phyloP scores from a whole-genome alignment of 2,113 vertebrate genomes.

The Neopipo cinnamomea region DNA sequence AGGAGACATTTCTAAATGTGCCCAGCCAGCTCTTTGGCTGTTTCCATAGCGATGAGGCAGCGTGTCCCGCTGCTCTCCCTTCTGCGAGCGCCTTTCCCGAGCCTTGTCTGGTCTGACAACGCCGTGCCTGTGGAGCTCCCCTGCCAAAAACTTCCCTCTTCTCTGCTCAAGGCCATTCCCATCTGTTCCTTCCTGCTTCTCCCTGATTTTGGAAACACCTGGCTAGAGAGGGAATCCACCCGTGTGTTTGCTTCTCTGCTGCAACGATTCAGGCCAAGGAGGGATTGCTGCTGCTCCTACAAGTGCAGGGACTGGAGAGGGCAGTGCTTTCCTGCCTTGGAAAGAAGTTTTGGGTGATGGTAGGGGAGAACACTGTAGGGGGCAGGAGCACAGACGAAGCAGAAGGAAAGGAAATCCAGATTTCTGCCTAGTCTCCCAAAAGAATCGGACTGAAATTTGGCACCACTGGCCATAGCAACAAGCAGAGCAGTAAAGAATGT shows the following conservation, averaged over 20 bases:
- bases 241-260: background rate
- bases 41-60: slow-evolving; percentile 32
- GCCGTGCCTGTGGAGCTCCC: background rate
- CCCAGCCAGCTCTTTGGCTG: background rate
- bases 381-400: background rate
- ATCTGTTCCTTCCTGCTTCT: background rate
- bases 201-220: background rate
- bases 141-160: background rate
- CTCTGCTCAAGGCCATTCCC: background rate
- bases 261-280: background rate
- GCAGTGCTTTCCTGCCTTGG: background rate
- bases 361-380: background rate
- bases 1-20: background rate
- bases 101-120: background rate
- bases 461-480: slow-evolving; percentile 48
- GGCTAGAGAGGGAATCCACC: background rate
- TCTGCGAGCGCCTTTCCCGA: background rate
- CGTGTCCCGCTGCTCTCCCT: background rate
- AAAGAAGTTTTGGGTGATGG: background rate
- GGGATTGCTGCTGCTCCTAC: background rate
- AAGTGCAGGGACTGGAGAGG: background rate
- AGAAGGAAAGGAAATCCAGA: slow-evolving; percentile 24
- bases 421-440: slow-evolving; percentile 1
- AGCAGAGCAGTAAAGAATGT: slow-evolving; percentile 54
- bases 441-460: slow-evolving; percentile 27